Percentiles rank a stretch among this genome's conserved stretches.
Conservation (phyloP, 1,140 invertebrate genomes). For the Argopecten irradians region DNA sequence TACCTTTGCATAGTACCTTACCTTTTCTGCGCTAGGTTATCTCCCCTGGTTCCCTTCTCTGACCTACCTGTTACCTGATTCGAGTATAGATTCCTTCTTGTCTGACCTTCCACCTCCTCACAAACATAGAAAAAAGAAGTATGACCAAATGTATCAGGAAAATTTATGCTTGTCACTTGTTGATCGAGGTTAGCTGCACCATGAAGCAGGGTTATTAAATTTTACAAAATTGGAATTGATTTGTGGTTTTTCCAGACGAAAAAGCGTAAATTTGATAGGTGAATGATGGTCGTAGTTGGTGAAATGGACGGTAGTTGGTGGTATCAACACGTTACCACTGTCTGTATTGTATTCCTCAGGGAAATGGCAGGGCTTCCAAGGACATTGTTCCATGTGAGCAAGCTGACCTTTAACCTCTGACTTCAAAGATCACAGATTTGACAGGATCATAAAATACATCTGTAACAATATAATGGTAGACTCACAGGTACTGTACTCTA, state of each 20-base stretch:
- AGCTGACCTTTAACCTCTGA: background rate
- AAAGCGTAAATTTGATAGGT: background rate
- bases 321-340: background rate
- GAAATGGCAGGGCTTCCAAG: background rate
- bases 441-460: background rate
- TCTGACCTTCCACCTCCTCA: too few relatives aligned
- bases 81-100: too few relatives aligned
- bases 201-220: background rate
- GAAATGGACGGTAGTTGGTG: background rate
- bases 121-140: too few relatives aligned
- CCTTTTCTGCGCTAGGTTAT: too few relatives aligned
- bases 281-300: background rate
- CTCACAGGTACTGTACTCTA: background rate
- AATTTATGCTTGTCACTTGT: background rate
- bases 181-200: background rate
- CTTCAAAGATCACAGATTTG: background rate
- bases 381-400: background rate
- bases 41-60: too few relatives aligned
- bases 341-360: background rate
- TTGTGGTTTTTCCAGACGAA: background rate
- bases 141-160: background rate
- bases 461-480: too few relatives aligned
- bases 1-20: too few relatives aligned
- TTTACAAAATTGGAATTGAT: conserved; percentile 4
- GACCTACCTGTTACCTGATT: too few relatives aligned